Conservation (phyloP, 2,797 vertebrate genomes). For the Zonotrichia albicollis region DNA sequence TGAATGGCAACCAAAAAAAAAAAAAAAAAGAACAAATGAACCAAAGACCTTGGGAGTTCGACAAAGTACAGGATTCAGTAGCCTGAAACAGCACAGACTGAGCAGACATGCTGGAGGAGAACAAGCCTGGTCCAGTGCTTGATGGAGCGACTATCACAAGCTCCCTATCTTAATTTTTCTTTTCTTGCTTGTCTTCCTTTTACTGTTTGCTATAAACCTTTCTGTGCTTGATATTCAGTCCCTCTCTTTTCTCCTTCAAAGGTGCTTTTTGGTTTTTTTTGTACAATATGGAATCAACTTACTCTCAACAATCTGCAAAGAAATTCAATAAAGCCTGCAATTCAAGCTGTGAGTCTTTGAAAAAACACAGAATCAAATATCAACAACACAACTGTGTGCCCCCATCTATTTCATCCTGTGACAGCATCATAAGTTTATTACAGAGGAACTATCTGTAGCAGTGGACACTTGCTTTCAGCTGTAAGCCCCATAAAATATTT, state of each 20-base stretch:
- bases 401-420: neutral
- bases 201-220: neutral
- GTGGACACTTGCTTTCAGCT: neutral
- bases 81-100: slow-evolving; percentile 7
- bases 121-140: neutral
- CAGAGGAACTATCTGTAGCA: neutral
- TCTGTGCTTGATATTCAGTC: neutral
- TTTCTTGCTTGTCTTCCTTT: neutral
- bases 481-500: neutral
- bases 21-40: neutral
- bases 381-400: neutral
- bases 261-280: neutral
- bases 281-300: neutral
- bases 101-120: neutral
- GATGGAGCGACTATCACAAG: slow-evolving; percentile 22
- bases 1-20: neutral
- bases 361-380: slow-evolving; percentile 11
- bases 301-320: neutral
- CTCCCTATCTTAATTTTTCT: slow-evolving; percentile 3
- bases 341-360: neutral
- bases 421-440: neutral
- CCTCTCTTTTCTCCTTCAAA: neutral
- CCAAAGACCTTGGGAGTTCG: neutral
- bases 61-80: slow-evolving; percentile 15
- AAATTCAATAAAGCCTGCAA: neutral